Percentiles rank a stretch among this genome's conserved stretches.
Evolutionary conservation across 2,888 invertebrate genomes (phyloP).

Genomic region (Polymixis lichenea): DNA sequence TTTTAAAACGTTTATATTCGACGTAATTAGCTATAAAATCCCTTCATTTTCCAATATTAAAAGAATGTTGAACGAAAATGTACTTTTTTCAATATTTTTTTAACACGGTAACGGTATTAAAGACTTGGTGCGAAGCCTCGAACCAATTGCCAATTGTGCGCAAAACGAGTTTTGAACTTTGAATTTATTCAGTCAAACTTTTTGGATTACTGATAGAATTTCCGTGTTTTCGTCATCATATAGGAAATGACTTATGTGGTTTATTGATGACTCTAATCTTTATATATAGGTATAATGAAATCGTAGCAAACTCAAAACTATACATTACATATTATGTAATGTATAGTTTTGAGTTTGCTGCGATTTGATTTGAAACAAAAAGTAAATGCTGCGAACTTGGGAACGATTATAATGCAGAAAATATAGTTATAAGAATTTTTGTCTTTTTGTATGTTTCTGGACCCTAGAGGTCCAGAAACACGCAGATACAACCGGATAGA

Average conservation of each 20-base stretch:
- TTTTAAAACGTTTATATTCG: background rate
- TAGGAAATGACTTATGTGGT: background rate
- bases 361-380: too few relatives aligned
- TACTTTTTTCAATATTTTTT: background rate
- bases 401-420: too few relatives aligned
- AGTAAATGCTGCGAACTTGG: background rate
- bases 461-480: too few relatives aligned
- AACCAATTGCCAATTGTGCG: slow-evolving; percentile 16
- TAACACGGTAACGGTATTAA: background rate
- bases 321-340: background rate
- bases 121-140: background rate
- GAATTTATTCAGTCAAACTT: slow-evolving; percentile 10
- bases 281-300: background rate
- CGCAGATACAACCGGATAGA: too few relatives aligned
- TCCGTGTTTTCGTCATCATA: background rate
- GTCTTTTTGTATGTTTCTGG: too few relatives aligned
- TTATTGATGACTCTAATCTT: background rate
- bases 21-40: background rate
- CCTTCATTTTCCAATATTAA: background rate
- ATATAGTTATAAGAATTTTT: too few relatives aligned
- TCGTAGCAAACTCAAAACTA: background rate
- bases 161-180: slow-evolving; percentile 36
- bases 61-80: background rate
- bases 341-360: too few relatives aligned
- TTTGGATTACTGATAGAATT: background rate